A percentile compares a stretch with the other conserved stretches of the same genome.
phyloP scores from a whole-genome alignment of 2,888 invertebrate genomes.

The Syrphus vitripennis region DNA sequence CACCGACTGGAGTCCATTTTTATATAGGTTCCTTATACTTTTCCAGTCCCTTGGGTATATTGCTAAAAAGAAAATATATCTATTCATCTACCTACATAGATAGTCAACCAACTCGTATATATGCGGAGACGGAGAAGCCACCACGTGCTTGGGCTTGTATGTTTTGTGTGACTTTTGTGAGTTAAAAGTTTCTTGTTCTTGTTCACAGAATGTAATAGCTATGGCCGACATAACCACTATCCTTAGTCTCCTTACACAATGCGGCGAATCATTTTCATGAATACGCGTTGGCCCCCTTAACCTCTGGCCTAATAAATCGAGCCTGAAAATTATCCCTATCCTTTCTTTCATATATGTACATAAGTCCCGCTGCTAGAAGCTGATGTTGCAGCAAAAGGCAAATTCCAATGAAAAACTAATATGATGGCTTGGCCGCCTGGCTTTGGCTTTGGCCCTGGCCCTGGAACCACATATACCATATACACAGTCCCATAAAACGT shows the following conservation, averaged over 20 bases:
- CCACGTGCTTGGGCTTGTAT: conserved; percentile 5
- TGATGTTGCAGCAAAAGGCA: conserved; percentile 14
- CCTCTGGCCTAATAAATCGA: conserved; percentile 49
- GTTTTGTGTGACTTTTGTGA: conserved; percentile 29
- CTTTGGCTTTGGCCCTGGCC: background rate
- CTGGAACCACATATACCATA: no score
- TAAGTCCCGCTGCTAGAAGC: no score
- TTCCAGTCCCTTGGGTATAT: conserved; percentile 1
- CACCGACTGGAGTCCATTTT: conserved; percentile 38
- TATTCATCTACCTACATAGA: background rate
- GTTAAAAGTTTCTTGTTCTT: conserved; percentile 44
- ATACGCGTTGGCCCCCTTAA: conserved; percentile 10
- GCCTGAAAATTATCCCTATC: conserved; percentile 49
- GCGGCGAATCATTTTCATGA: conserved; percentile 52
- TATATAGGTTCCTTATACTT: conserved; percentile 9
- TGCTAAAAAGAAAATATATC: background rate
- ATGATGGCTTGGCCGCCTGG: conserved; percentile 7
- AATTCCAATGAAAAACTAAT: conserved; percentile 60
- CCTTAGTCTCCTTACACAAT: conserved; percentile 56
- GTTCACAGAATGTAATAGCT: conserved; percentile 43
- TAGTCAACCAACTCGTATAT: background rate
- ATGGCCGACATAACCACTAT: conserved; percentile 36
- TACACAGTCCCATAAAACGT: conserved; percentile 49
- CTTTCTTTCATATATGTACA: no score
- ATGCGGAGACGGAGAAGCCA: background rate